Conservation (phyloP, 2,888 invertebrate species). For the Trisateles emortualis region DNA sequence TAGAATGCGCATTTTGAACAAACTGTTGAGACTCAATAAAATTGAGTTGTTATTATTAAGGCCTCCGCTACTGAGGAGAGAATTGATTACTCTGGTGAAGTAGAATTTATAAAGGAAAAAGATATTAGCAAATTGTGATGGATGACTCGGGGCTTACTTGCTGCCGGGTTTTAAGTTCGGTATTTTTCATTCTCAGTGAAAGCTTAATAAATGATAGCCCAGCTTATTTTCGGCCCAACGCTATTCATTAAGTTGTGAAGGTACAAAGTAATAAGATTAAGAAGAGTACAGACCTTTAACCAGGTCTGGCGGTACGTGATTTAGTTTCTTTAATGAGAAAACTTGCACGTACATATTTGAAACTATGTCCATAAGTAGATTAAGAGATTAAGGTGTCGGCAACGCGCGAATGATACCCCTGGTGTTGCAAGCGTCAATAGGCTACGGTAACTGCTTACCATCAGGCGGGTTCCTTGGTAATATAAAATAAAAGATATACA, state of each 20-base stretch:
- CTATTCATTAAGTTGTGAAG: not conserved
- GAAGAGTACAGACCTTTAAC: no score
- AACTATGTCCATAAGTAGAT: no score
- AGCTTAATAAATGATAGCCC: not conserved
- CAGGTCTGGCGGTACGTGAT: no score
- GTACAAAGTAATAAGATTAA: no score
- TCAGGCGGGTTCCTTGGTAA: no score
- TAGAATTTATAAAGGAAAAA: slow-evolving; percentile 39
- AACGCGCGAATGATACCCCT: no score
- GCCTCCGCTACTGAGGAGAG: not conserved
- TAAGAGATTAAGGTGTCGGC: no score
- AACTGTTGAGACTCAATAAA: slow-evolving; percentile 4
- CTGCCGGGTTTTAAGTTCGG: slow-evolving; percentile 4
- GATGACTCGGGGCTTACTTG: slow-evolving; percentile 28
- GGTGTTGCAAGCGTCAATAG: no score
- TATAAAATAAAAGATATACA: no score
- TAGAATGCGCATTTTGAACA: slow-evolving; percentile 1
- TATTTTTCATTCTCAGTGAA: not conserved
- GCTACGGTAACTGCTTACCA: no score
- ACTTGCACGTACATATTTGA: no score
- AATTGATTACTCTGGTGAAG: slow-evolving; percentile 31
- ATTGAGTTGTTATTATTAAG: slow-evolving; percentile 5
- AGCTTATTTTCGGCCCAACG: not conserved
- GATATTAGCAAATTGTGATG: slow-evolving; percentile 47
- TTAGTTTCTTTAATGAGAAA: not conserved